These are phyloP conservation scores for Amiota mariae DNA, from an alignment of 2,888 invertebrate species.

Conservation along the genomic window DNA sequence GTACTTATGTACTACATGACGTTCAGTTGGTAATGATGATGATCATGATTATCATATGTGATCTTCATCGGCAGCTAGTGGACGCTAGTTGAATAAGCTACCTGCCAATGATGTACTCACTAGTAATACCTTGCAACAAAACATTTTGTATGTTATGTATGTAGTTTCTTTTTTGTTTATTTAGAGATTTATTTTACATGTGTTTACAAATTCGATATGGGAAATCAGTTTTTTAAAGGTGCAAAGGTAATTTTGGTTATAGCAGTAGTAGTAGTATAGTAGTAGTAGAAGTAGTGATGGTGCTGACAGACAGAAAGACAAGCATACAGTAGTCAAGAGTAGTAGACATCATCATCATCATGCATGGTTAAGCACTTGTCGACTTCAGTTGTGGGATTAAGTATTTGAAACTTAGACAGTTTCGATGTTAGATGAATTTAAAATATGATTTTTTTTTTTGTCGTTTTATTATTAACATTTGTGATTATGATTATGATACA, in stretches of 20 bases:
- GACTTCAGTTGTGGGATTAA: too few relatives aligned
- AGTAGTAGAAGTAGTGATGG: too few relatives aligned
- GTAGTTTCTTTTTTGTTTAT: constrained; percentile 2
- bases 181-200: constrained; percentile 7
- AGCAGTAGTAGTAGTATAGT: too few relatives aligned
- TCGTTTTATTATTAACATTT: too few relatives aligned
- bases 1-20: neutral
- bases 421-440: too few relatives aligned
- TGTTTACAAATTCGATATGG: constrained; percentile 22
- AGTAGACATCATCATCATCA: too few relatives aligned
- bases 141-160: neutral
- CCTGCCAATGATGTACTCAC: neutral
- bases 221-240: neutral
- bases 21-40: neutral
- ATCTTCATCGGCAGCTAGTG: constrained; percentile 1
- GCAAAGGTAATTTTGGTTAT: neutral
- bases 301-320: too few relatives aligned
- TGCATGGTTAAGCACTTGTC: too few relatives aligned
- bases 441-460: too few relatives aligned
- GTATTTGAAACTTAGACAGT: too few relatives aligned
- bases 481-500: too few relatives aligned
- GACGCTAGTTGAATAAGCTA: neutral
- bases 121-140: neutral
- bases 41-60: neutral
- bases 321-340: too few relatives aligned